Conservation (phyloP, 2,113 vertebrate genomes). For the Sinocyclocheilus maitianheensis region DNA sequence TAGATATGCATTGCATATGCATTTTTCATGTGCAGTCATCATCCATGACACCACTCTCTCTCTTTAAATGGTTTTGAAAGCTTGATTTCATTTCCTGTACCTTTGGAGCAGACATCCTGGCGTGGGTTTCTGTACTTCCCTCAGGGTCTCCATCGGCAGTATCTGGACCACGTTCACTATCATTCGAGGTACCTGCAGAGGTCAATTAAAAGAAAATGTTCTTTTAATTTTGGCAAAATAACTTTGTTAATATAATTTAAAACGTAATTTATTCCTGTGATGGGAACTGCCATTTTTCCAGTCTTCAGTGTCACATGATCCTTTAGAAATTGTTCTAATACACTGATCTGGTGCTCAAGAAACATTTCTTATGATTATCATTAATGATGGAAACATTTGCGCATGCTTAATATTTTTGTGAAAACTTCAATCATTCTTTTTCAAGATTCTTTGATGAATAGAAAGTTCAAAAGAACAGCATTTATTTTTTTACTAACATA, state of each 20-base stretch:
- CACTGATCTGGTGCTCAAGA: background rate
- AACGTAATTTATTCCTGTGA: no score
- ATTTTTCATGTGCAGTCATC: background rate
- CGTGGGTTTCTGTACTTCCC: slow-evolving; percentile 76
- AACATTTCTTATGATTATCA: background rate
- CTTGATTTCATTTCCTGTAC: slow-evolving; percentile 59
- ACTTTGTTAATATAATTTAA: no score
- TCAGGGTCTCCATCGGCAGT: slow-evolving; percentile 72
- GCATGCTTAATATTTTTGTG: background rate
- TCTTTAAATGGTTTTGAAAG: background rate
- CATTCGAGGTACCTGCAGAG: slow-evolving; percentile 76
- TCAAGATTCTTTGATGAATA: background rate
- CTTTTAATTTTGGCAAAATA: no score
- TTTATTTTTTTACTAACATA: background rate
- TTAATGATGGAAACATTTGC: background rate
- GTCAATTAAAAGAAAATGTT: background rate
- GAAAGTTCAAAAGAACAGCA: background rate
- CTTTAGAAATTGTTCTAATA: background rate
- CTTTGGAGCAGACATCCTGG: slow-evolving; percentile 77
- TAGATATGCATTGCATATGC: background rate
- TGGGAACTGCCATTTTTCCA: background rate
- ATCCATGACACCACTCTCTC: background rate
- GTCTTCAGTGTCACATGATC: background rate
- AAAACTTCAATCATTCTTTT: background rate
- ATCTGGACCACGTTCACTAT: slow-evolving; percentile 81